A percentile compares a stretch with the other conserved stretches of the same genome.
Evolutionary conservation across 1,140 invertebrate genomes (phyloP).

Genomic region (Magallana ariakensis): DNA sequence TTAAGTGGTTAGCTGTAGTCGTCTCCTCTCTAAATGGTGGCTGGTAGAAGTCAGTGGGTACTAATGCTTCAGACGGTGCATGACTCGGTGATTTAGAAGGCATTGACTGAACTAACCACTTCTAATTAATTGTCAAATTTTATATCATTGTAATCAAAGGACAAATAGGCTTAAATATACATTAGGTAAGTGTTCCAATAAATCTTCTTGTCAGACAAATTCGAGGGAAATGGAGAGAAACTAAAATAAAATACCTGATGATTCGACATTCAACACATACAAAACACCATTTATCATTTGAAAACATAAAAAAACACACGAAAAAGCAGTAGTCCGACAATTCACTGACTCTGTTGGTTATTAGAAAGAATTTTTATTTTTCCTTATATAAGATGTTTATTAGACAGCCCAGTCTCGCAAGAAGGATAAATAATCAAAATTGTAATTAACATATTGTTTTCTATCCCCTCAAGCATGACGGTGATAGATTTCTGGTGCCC

Average conservation of each 20-base stretch:
- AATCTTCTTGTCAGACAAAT: constrained; percentile 24
- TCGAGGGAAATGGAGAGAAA: not conserved
- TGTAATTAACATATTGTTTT: constrained; percentile 33
- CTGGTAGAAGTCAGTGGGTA: not conserved
- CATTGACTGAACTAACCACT: constrained; percentile 21
- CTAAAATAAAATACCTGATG: not conserved
- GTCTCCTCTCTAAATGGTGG: not conserved
- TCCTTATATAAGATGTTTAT: no score
- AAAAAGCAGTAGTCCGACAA: constrained; percentile 1
- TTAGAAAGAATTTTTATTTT: constrained; percentile 7
- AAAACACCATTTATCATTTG: constrained; percentile 28
- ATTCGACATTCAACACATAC: constrained; percentile 28
- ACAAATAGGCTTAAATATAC: constrained; percentile 27
- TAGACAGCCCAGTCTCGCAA: not conserved
- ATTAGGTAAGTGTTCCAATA: constrained; percentile 28
- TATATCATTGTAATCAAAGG: constrained; percentile 27
- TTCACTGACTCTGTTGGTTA: not conserved
- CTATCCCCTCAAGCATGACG: constrained; percentile 7
- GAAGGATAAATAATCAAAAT: constrained; percentile 26
- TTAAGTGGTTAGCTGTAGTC: not conserved
- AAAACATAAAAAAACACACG: not conserved
- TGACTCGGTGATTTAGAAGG: constrained; percentile 6
- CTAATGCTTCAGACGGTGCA: not conserved
- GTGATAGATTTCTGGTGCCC: constrained; percentile 1
- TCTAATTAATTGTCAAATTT: constrained; percentile 33